phyloP scores from a whole-genome alignment of 2,888 invertebrate genomes.

The Seladonia tumulorum region DNA sequence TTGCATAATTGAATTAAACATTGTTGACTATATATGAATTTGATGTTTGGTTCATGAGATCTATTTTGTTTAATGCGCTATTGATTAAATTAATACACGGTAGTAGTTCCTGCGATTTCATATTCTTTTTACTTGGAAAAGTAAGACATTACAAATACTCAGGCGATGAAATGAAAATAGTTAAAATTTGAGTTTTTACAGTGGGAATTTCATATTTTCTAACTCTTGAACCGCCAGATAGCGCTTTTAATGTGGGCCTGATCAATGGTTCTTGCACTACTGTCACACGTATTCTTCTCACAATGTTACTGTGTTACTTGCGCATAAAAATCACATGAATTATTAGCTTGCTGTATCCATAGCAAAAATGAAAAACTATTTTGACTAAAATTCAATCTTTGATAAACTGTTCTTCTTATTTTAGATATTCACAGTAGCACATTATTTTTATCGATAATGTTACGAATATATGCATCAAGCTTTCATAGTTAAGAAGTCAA shows the following conservation, averaged over 20 bases:
- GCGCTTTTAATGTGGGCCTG: too few species aligned
- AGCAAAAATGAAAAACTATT: neutral
- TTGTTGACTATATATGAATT: too few species aligned
- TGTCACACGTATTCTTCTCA: neutral
- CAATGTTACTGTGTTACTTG: neutral
- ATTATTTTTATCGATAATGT: neutral
- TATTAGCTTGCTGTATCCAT: neutral
- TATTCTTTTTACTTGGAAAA: neutral
- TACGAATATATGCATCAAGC: neutral
- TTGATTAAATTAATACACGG: too few species aligned
- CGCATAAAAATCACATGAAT: too few species aligned
- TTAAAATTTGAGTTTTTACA: neutral
- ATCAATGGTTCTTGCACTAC: too few species aligned
- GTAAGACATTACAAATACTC: neutral
- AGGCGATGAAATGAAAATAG: neutral
- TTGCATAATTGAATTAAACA: too few species aligned
- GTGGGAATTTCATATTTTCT: neutral
- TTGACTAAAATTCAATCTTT: neutral
- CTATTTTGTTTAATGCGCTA: neutral
- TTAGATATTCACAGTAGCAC: neutral
- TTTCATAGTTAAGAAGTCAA: too few species aligned
- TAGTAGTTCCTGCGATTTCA: too few species aligned
- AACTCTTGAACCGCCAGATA: too few species aligned
- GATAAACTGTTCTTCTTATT: neutral
- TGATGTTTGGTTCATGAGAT: neutral